phyloP scores from a whole-genome alignment of 2,797 vertebrate species.

The Trematomus bernacchii region DNA sequence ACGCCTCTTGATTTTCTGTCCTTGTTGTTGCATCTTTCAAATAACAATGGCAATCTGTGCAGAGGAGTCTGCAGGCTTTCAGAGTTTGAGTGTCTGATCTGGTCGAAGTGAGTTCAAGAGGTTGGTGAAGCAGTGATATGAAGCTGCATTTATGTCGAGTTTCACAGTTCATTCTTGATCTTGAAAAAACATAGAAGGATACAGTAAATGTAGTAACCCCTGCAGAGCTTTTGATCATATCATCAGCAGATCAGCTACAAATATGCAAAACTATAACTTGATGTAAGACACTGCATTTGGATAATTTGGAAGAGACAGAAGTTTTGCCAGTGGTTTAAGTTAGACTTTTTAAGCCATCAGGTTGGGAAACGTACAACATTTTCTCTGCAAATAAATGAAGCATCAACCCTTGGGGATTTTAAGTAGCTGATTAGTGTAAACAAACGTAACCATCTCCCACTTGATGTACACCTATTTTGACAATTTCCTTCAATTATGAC shows the following conservation, averaged over 20 bases:
- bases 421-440: background rate
- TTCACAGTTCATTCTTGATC: background rate
- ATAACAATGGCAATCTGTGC: constrained; percentile 47
- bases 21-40: constrained; percentile 34
- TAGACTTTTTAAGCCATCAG: background rate
- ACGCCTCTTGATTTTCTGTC: constrained; percentile 53
- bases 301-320: background rate
- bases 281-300: background rate
- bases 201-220: background rate
- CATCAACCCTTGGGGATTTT: background rate
- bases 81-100: constrained; percentile 10
- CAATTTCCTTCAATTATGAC: background rate
- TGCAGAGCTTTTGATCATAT: background rate
- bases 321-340: background rate
- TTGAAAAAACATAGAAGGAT: background rate
- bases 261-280: too few relatives aligned
- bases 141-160: background rate
- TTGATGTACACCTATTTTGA: background rate
- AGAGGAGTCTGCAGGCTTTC: background rate
- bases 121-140: background rate
- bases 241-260: background rate
- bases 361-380: too few relatives aligned
- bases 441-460: background rate
- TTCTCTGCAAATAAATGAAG: background rate
- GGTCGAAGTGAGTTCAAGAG: constrained; percentile 5